Percentiles rank a stretch among this genome's conserved stretches.
phyloP scores from a whole-genome alignment of 2,888 invertebrate genomes.

The Ophonus ardosiacus region DNA sequence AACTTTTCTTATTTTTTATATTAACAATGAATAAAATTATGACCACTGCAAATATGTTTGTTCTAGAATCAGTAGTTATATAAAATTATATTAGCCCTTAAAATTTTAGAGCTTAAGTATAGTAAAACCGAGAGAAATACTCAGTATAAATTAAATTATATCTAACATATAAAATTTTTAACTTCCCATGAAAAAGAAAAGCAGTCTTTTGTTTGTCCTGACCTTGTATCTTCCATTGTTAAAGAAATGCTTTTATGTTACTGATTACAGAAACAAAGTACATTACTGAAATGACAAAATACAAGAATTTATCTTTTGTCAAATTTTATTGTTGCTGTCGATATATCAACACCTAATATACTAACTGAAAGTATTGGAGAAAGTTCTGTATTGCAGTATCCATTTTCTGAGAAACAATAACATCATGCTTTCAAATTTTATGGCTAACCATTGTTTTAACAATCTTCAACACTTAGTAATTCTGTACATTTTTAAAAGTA shows the following conservation, averaged over 20 bases:
- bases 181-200: constrained; percentile 4
- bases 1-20: too few species aligned
- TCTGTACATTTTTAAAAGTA: not conserved
- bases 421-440: constrained; percentile 15
- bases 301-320: constrained; percentile 4
- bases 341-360: constrained; percentile 13
- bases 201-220: not conserved
- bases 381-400: constrained; percentile 4
- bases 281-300: not conserved
- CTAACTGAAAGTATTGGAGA: constrained; percentile 16
- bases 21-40: too few species aligned
- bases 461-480: not conserved
- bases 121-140: too few species aligned
- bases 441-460: not conserved
- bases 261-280: constrained; percentile 20
- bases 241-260: not conserved
- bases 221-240: constrained; percentile 32
- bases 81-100: too few species aligned
- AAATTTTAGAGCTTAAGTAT: too few species aligned
- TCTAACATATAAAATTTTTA: not conserved
- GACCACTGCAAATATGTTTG: too few species aligned
- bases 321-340: constrained; percentile 29
- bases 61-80: too few species aligned
- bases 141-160: not conserved
- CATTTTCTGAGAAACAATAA: constrained; percentile 26